Evolutionary conservation across 2,797 vertebrate genomes (phyloP).

Genomic region (Potorous gilbertii): DNA sequence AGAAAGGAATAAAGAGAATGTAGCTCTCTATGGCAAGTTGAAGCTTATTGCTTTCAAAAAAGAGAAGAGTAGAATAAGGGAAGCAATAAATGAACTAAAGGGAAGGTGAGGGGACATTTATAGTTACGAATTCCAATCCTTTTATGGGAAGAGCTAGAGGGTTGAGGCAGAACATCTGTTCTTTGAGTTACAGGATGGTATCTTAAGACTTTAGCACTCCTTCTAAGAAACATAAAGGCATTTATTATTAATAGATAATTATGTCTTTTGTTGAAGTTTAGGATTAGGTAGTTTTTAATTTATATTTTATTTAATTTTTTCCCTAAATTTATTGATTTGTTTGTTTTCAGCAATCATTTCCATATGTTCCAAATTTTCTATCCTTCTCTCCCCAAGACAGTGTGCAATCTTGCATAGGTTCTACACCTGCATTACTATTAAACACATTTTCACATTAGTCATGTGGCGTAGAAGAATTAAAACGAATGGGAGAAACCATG

Average conservation of each 20-base stretch:
- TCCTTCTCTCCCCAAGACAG: too few species aligned
- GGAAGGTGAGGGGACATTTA: not conserved
- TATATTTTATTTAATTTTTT: too few species aligned
- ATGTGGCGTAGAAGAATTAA: too few species aligned
- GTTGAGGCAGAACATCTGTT: not conserved
- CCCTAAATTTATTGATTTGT: too few species aligned
- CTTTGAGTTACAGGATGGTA: not conserved
- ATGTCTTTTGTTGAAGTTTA: not conserved
- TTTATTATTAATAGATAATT: not conserved
- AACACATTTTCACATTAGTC: too few species aligned
- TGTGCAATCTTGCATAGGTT: too few species aligned
- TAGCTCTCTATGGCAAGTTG: not conserved
- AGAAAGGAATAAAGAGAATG: not conserved
- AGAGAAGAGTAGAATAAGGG: not conserved
- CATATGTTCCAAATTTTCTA: too few species aligned
- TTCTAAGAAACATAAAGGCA: not conserved
- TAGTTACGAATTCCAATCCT: not conserved
- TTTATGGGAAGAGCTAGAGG: not conserved
- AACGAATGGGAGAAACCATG: too few species aligned
- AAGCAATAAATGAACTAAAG: not conserved
- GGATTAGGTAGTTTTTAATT: not conserved
- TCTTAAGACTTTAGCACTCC: not conserved
- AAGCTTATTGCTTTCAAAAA: not conserved
- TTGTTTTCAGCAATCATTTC: too few species aligned
- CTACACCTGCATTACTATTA: too few species aligned